A percentile compares a stretch with the other conserved stretches of the same genome.
Evolutionary conservation across 1,140 invertebrate species (phyloP).

Genomic region (Cardiocondyla obscurior): DNA sequence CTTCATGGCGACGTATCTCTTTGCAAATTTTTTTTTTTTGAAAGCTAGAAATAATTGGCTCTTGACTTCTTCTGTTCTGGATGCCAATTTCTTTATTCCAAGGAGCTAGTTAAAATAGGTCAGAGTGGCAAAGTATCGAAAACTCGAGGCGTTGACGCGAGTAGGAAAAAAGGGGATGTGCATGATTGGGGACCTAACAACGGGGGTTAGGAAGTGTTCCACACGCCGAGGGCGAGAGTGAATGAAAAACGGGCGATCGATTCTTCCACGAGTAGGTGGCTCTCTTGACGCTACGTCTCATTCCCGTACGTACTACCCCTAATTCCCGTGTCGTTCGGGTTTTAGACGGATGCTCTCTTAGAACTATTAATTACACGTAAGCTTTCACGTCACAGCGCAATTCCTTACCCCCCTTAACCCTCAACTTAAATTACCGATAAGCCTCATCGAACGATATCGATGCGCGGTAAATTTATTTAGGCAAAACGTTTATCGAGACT

Average conservation of each 20-base stretch:
- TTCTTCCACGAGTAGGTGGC: constrained; percentile 65
- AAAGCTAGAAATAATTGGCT: neutral
- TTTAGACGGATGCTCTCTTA: constrained; percentile 35
- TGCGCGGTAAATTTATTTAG: constrained; percentile 9
- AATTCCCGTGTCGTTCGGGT: constrained; percentile 50
- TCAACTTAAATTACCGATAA: neutral
- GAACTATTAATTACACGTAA: constrained; percentile 55
- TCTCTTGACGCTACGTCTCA: constrained; percentile 51
- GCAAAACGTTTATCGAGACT: neutral
- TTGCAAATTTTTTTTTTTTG: constrained; percentile 3
- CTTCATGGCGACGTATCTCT: neutral
- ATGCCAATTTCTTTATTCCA: neutral
- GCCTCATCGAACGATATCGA: neutral
- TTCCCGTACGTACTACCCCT: constrained; percentile 53
- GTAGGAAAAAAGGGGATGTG: constrained; percentile 6
- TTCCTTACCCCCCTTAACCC: neutral
- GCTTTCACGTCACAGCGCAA: constrained; percentile 27
- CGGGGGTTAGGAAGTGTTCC: neutral
- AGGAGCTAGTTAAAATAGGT: neutral
- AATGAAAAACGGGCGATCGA: constrained; percentile 79
- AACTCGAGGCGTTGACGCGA: neutral
- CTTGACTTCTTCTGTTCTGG: neutral
- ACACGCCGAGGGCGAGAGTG: constrained; percentile 61
- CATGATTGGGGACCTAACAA: constrained; percentile 32
- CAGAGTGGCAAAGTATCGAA: neutral